Evolutionary conservation across 2,113 vertebrate genomes (phyloP), one percentile per base, ranked within the genome.

Genomic region (Opisthocomus hoazin): DNA sequence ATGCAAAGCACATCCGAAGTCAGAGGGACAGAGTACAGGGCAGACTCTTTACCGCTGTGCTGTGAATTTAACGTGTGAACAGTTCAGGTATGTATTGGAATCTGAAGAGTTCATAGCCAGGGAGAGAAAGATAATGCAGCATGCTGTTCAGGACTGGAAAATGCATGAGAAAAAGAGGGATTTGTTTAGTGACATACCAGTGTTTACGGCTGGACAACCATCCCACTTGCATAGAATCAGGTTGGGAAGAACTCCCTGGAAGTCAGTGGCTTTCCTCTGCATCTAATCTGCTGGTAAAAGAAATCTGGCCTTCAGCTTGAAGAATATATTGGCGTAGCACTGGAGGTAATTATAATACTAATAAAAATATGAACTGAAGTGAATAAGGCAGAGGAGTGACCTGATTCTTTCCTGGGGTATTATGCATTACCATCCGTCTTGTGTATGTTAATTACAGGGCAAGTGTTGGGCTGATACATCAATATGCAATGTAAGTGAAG

Each of bases 231-330:
- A 51, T 10, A 68, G 93, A 65, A 45, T 53, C 81, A 76, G 69
- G 30, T 92, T 65, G 82, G 77, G 36, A 87, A 89, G 86, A 84
- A 91, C 86, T 95, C 96, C 92, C 61, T 94, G 65, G 56, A 65
- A 95, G 74, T 94, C 89, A 32, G 92, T 61, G 63, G 69, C 41
- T 95, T 93, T 95, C 41, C 60, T 89, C 68, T 87, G 90, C 66
- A 23, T 68, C 61, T 51, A 9, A 37, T 70, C 56, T 68, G 37
- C 79, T 63, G 68, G 73, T 84, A 68, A 91, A 93, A 60, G 84
- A 51, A 68, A 91, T 41, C 39, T 82, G 92, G 45, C 32, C 29
- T 75, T 82, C 63, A 71, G 61, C 45, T 57, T 50, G 80, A 53
- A 46, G 54, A 34, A 46, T 34, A 6, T 34, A 4, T 45, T 48